Percentiles rank a stretch among this genome's conserved stretches.
phyloP scores from a whole-genome alignment of 2,888 invertebrate genomes.

The Linnaemya vulpina region DNA sequence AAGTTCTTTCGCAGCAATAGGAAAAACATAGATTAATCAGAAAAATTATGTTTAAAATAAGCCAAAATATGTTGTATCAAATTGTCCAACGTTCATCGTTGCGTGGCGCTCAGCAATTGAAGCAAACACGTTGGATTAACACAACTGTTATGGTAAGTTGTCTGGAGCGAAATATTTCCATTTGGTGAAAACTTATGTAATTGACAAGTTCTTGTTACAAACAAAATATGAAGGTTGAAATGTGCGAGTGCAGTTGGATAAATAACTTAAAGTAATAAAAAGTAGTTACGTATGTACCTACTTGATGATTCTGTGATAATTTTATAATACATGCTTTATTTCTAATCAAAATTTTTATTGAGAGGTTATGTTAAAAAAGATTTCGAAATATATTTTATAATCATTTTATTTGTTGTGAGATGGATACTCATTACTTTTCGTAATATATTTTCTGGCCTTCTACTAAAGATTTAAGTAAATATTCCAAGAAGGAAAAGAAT shows the following conservation, averaged over 20 bases:
- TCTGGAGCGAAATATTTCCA: constrained; percentile 34
- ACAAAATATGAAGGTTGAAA: neutral
- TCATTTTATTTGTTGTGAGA: no score
- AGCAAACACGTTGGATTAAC: constrained; percentile 74
- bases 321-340: no score
- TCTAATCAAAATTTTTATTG: no score
- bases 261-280: neutral
- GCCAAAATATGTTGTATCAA: constrained; percentile 76
- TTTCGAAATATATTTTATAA: no score
- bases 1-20: constrained; percentile 38
- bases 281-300: neutral
- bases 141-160: constrained; percentile 72
- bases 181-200: constrained; percentile 53
- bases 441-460: no score
- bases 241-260: neutral
- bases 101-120: constrained; percentile 78
- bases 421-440: no score
- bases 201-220: constrained; percentile 7
- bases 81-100: constrained; percentile 77
- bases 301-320: no score
- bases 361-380: constrained; percentile 23
- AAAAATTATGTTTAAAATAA: constrained; percentile 69
- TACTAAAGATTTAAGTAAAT: no score
- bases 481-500: no score
- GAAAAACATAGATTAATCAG: constrained; percentile 45